Conservation (phyloP, 2,888 invertebrate genomes). For the Agonopterix alstromeriana region DNA sequence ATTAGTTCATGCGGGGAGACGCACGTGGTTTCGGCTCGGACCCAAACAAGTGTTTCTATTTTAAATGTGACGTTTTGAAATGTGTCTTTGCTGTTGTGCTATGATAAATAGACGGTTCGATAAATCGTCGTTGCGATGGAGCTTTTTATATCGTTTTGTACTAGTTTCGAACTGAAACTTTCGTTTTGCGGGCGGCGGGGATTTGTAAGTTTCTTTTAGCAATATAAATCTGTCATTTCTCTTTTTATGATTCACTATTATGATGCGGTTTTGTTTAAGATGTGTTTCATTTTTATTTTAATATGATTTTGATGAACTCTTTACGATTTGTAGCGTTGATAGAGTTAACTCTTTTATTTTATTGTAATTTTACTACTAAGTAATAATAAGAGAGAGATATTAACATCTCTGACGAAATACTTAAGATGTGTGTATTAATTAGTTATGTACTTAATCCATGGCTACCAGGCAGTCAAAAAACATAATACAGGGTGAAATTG, state of each 20-base stretch:
- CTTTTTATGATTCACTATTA: constrained; percentile 4
- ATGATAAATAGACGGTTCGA: constrained; percentile 32
- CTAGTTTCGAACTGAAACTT: not conserved
- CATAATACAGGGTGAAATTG: no score
- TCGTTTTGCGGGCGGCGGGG: not conserved
- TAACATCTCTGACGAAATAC: no score
- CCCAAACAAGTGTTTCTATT: constrained; percentile 38
- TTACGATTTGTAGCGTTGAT: no score
- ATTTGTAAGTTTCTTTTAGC: not conserved
- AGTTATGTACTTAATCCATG: no score
- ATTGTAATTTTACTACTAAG: no score
- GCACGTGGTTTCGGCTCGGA: constrained; percentile 36
- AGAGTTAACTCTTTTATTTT: no score
- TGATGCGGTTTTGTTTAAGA: constrained; percentile 9
- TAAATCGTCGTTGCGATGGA: constrained; percentile 10
- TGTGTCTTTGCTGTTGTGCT: constrained; percentile 24
- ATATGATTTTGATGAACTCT: no score
- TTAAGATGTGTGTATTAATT: no score
- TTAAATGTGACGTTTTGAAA: constrained; percentile 34
- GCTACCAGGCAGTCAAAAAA: no score
- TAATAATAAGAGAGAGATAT: no score
- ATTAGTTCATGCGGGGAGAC: constrained; percentile 37
- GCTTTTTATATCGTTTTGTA: constrained; percentile 4
- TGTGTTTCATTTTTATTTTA: not conserved
- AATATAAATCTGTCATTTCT: no score